Percentiles rank a stretch among this genome's conserved stretches.
Conservation (phyloP, 2,888 invertebrate genomes). For the Scaptomyza flava region DNA sequence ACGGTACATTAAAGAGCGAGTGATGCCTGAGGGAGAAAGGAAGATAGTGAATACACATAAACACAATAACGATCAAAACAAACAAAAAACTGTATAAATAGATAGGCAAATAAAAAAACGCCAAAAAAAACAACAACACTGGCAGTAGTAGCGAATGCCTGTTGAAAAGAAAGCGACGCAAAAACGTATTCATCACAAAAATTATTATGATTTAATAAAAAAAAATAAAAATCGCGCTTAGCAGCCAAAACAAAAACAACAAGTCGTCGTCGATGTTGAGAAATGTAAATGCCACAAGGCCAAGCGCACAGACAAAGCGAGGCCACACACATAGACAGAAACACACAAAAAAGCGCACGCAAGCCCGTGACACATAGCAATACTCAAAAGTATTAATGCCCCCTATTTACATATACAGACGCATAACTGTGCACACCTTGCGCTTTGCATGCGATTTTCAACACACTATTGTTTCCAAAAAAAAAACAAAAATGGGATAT, state of each 20-base stretch:
- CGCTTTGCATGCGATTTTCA: slow-evolving; percentile 31
- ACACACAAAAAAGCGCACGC: slow-evolving; percentile 52
- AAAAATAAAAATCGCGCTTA: slow-evolving; percentile 42
- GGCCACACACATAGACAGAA: slow-evolving; percentile 51
- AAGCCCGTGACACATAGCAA: slow-evolving; percentile 70
- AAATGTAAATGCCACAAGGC: slow-evolving; percentile 80
- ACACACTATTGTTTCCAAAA: not conserved
- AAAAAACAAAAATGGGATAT: not conserved
- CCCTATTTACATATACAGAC: slow-evolving; percentile 26
- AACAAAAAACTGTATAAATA: slow-evolving; percentile 61
- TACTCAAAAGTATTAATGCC: slow-evolving; percentile 50
- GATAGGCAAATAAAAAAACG: slow-evolving; percentile 59
- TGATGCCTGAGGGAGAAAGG: slow-evolving; percentile 15
- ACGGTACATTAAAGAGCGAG: slow-evolving; percentile 25
- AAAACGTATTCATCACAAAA: slow-evolving; percentile 62
- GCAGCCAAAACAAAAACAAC: slow-evolving; percentile 29
- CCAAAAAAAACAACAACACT: slow-evolving; percentile 42
- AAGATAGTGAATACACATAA: slow-evolving; percentile 29
- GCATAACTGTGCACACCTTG: slow-evolving; percentile 51
- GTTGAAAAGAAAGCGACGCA: slow-evolving; percentile 65
- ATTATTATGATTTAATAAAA: slow-evolving; percentile 67
- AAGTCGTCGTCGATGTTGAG: slow-evolving; percentile 64
- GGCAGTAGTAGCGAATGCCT: slow-evolving; percentile 42
- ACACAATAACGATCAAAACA: slow-evolving; percentile 47
- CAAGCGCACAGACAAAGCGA: slow-evolving; percentile 77